Conservation (phyloP, 1,140 invertebrate species). For the Pogonomyrmex barbatus region DNA sequence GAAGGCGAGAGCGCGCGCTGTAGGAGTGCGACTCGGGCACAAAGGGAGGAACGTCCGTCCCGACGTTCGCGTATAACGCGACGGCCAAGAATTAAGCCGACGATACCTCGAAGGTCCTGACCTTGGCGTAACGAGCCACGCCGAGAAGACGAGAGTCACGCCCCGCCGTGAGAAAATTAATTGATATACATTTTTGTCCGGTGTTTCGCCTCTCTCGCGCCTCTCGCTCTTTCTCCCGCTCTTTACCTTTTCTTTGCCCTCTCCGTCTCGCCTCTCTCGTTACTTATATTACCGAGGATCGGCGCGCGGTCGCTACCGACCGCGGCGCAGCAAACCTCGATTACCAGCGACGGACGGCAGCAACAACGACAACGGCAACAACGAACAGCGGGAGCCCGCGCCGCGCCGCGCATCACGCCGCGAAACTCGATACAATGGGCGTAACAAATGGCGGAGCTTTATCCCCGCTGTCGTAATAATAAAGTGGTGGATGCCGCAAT, state of each 20-base stretch:
- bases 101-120: constrained; percentile 63
- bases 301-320: constrained; percentile 41
- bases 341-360: constrained; percentile 41
- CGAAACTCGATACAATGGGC: constrained; percentile 69
- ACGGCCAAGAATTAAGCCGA: constrained; percentile 64
- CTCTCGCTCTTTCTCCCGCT: constrained; percentile 17
- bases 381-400: constrained; percentile 50
- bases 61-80: constrained; percentile 41
- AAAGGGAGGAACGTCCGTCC: constrained; percentile 9
- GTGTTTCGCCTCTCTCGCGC: constrained; percentile 2
- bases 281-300: constrained; percentile 40
- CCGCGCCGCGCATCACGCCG: constrained; percentile 2
- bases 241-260: neutral
- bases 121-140: constrained; percentile 71
- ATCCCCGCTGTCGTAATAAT: constrained; percentile 79
- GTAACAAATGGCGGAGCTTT: constrained; percentile 76
- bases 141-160: constrained; percentile 67
- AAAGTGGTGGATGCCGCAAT: constrained; percentile 79
- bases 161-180: constrained; percentile 76
- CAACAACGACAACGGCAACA: constrained; percentile 57
- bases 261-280: constrained; percentile 16
- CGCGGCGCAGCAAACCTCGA: constrained; percentile 52
- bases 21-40: constrained; percentile 34
- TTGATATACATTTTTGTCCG: constrained; percentile 72
- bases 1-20: neutral